Conservation (phyloP, 1,140 invertebrate species). For the Alviniconcha marisindica region DNA sequence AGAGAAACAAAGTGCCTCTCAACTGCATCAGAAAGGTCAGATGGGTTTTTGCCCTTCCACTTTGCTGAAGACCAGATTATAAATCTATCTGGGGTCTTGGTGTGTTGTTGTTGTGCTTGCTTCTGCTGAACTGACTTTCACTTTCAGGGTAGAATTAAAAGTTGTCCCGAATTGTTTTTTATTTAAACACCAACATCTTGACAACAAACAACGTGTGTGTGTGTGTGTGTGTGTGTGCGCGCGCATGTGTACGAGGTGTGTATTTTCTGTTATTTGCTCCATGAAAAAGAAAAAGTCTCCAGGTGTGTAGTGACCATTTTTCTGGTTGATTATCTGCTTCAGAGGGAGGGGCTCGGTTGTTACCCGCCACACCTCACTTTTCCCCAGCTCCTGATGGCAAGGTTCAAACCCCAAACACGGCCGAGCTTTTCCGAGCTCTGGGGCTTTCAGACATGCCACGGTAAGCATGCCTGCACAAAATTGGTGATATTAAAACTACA, state of each 20-base stretch:
- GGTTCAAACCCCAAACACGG: conserved; percentile 54
- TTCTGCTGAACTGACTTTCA: too few species aligned
- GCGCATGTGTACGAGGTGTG: background rate
- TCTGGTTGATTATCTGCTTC: too few species aligned
- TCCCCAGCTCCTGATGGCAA: conserved; percentile 58
- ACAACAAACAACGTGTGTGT: too few species aligned
- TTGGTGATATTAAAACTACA: too few species aligned
- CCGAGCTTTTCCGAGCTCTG: conserved; percentile 58
- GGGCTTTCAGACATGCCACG: conserved; percentile 43
- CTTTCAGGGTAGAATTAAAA: too few species aligned
- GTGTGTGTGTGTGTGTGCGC: background rate
- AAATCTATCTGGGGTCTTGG: background rate
- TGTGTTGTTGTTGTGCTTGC: background rate
- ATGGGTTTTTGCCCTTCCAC: background rate
- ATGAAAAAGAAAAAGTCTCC: too few species aligned
- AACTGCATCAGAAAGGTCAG: conserved; percentile 13
- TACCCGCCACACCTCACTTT: conserved; percentile 67
- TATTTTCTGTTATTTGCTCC: too few species aligned
- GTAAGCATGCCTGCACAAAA: too few species aligned
- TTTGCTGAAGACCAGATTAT: background rate
- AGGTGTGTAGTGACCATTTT: too few species aligned
- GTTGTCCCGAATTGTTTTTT: too few species aligned
- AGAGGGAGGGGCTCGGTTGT: conserved; percentile 60
- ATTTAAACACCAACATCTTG: too few species aligned
- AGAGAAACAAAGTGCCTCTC: background rate